Evolutionary conservation across 2,888 invertebrate genomes (phyloP), one percentile per base, ranked within the genome.

Genomic region (Lasioglossum vierecki): DNA sequence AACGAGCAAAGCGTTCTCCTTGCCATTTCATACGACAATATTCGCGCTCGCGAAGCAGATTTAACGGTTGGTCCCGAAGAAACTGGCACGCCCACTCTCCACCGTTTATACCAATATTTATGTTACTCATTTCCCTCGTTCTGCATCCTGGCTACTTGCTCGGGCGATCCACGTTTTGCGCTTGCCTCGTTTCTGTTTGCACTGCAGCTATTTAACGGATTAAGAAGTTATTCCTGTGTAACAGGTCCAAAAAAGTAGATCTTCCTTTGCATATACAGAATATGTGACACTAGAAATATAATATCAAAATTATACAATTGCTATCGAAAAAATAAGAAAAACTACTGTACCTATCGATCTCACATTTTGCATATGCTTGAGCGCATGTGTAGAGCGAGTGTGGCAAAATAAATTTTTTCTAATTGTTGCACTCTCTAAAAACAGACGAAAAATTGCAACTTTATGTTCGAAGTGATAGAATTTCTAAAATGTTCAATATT

Each of bases 61-160:
- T 85, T 87, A 85, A 87, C 80, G 79, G 71, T 75, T 74, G 72
- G 81, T 57, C 35, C 85, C 22, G 83, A 79, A 82, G 80, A 88
- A 88, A 79, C 84, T 77, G 68, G 80, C 78, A 77, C 84, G 79
- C 68, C 84, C 82, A 76, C 57, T 80, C 79, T 78, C 82, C 82
- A 79, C 80, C 87, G 80, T 85, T 90, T 88, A 83, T 84, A 88
- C 81, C 82, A 85, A 90, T 90, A 90, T 87, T 90, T 90, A 85
- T 88, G 80, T 85, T 84, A 76, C 74, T 57, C 80, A 35, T 76
- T 85, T 53, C 76, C 79, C 80, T 76, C 73, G 63, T 66, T 75
- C 84, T 68, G 35, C 66, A 39, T 68, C 76, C 18, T 79, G 6
- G 30, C 11, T 18, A 41, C 60, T 5, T 15, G 2, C 73, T 11